phyloP scores from a whole-genome alignment of 1,140 invertebrate species.

The Probaryconus sp. region DNA sequence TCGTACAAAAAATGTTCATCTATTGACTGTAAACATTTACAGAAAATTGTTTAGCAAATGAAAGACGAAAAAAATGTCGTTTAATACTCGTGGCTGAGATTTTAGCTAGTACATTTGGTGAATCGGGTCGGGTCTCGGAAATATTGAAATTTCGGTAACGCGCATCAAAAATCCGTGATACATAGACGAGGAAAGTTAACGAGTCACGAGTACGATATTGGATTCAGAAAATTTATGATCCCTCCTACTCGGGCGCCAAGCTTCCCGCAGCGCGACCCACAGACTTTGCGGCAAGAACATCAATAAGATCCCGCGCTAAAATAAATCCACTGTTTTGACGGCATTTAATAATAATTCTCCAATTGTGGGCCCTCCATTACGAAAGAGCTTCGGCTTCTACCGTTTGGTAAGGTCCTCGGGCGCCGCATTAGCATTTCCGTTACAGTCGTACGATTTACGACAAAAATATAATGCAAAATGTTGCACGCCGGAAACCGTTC shows the following conservation, averaged over 20 bases:
- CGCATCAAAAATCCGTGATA: slow-evolving; percentile 70
- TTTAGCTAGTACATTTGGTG: too few species aligned
- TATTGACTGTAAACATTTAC: too few species aligned
- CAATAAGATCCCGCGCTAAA: slow-evolving; percentile 73
- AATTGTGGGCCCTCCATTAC: slow-evolving; percentile 65
- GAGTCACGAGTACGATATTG: slow-evolving; percentile 74
- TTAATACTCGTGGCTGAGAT: too few species aligned
- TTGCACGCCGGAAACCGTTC: slow-evolving; percentile 37
- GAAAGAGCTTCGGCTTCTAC: slow-evolving; percentile 62
- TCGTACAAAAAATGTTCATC: too few species aligned
- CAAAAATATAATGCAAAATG: slow-evolving; percentile 50
- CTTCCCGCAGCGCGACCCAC: slow-evolving; percentile 69
- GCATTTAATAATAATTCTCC: slow-evolving; percentile 75
- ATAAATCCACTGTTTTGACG: slow-evolving; percentile 75
- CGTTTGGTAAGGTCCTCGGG: slow-evolving; percentile 62
- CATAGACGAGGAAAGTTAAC: slow-evolving; percentile 71
- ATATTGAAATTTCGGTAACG: slow-evolving; percentile 69
- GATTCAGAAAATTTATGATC: slow-evolving; percentile 73
- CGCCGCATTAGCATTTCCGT: slow-evolving; percentile 71
- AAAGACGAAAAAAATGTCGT: too few species aligned
- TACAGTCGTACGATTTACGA: slow-evolving; percentile 55
- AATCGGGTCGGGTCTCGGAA: slow-evolving; percentile 60
- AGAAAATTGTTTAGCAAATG: too few species aligned
- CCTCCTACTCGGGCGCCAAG: slow-evolving; percentile 69
- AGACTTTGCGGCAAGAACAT: slow-evolving; percentile 69